phyloP scores from a whole-genome alignment of 2,888 invertebrate genomes.

The Cephus rjabovi region DNA sequence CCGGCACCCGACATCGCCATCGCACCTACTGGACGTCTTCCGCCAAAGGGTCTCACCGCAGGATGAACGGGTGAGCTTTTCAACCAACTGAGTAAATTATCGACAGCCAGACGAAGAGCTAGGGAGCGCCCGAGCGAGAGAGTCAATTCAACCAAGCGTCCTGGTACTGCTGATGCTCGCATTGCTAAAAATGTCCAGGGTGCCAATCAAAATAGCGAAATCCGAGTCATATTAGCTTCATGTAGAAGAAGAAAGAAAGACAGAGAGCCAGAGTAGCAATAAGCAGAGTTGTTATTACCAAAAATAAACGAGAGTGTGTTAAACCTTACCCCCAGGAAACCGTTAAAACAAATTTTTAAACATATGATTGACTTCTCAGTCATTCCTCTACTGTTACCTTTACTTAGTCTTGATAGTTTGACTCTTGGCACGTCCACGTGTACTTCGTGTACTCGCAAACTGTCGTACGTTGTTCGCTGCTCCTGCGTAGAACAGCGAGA shows the following conservation, averaged over 20 bases:
- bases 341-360: background rate
- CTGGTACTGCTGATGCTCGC: background rate
- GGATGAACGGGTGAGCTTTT: slow-evolving; percentile 62
- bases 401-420: background rate
- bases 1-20: background rate
- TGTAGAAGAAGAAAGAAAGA: background rate
- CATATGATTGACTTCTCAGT: background rate
- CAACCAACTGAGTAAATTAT: slow-evolving; percentile 38
- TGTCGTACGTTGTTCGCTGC: background rate
- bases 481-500: background rate
- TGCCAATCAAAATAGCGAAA: background rate
- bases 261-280: background rate
- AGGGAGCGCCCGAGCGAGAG: background rate
- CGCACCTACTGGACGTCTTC: slow-evolving; percentile 16
- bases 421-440: background rate
- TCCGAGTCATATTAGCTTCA: background rate
- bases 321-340: background rate
- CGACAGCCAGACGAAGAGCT: slow-evolving; percentile 29
- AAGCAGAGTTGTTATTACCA: background rate
- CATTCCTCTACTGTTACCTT: background rate
- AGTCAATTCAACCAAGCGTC: background rate
- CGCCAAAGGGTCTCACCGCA: slow-evolving; percentile 31
- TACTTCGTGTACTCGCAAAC: background rate
- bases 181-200: background rate
- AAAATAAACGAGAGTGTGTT: background rate